phyloP scores from a whole-genome alignment of 2,113 vertebrate genomes.

The Corvus moneduloides region DNA sequence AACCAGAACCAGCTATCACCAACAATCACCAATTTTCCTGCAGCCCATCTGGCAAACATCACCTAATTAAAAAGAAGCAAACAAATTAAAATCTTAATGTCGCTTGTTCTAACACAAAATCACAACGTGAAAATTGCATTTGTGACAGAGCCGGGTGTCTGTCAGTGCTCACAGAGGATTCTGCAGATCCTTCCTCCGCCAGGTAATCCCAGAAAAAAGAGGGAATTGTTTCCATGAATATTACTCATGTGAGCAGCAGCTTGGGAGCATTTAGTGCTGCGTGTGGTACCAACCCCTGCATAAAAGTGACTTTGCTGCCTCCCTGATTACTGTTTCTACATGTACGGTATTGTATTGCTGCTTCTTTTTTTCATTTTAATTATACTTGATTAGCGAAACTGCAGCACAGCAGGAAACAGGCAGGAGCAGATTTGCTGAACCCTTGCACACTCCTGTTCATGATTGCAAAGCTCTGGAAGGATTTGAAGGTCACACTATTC shows the following conservation, averaged over 20 bases:
- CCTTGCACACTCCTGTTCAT: neutral
- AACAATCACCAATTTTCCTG: neutral
- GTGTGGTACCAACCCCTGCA: neutral
- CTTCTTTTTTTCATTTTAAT: conserved; percentile 13
- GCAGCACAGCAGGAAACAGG: conserved; percentile 26
- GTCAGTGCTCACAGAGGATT: neutral
- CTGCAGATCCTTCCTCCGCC: neutral
- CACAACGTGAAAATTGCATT: neutral
- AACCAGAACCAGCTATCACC: neutral
- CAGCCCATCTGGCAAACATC: neutral
- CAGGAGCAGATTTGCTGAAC: neutral
- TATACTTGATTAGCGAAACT: conserved; percentile 30
- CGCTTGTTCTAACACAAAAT: neutral
- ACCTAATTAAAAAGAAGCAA: conserved; percentile 2
- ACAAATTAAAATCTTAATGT: neutral
- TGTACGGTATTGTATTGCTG: neutral
- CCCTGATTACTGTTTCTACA: neutral
- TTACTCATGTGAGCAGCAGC: neutral
- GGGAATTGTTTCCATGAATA: neutral
- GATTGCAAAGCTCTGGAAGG: neutral
- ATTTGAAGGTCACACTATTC: conserved; percentile 18
- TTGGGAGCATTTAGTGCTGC: neutral
- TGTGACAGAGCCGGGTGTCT: neutral
- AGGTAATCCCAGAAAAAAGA: neutral
- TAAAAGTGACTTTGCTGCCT: neutral